Percentiles rank a stretch among this genome's conserved stretches.
These are phyloP conservation scores for Nestor notabilis DNA, from an alignment of 2,113 vertebrate genomes.

Conservation along the genomic window DNA sequence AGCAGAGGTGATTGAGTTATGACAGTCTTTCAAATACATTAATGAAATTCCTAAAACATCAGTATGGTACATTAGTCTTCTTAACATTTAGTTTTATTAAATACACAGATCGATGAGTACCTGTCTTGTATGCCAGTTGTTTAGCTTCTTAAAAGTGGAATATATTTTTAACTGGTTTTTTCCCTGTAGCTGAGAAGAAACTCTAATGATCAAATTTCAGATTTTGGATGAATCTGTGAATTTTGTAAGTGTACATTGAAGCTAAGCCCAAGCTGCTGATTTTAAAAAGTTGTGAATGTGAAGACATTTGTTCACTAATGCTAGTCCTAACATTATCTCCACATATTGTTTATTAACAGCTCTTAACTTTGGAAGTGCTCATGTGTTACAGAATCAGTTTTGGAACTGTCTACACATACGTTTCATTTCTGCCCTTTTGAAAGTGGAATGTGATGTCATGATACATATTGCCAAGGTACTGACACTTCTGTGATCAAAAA, in stretches of 20 bases:
- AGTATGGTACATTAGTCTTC: constrained; percentile 80
- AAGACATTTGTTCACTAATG: neutral
- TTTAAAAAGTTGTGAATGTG: neutral
- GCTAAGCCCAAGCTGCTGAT: neutral
- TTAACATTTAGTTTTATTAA: constrained; percentile 80
- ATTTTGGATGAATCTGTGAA: neutral
- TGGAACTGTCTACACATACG: neutral
- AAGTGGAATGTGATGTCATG: neutral
- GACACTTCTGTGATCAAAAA: neutral
- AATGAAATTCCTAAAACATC: constrained; percentile 80
- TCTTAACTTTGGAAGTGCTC: neutral
- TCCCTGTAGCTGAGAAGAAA: neutral
- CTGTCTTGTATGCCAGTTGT: constrained; percentile 65
- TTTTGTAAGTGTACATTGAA: neutral
- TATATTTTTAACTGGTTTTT: neutral
- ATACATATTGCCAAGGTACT: neutral
- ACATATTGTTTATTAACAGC: neutral
- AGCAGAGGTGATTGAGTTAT: constrained; percentile 79
- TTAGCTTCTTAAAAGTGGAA: constrained; percentile 58
- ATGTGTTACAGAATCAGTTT: neutral
- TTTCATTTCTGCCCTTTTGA: neutral
- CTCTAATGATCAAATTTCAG: neutral
- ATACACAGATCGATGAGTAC: constrained; percentile 69
- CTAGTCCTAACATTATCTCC: neutral
- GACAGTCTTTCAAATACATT: constrained; percentile 72